Conservation (phyloP, 2,113 vertebrate genomes). For the Hiodon tergisus region DNA sequence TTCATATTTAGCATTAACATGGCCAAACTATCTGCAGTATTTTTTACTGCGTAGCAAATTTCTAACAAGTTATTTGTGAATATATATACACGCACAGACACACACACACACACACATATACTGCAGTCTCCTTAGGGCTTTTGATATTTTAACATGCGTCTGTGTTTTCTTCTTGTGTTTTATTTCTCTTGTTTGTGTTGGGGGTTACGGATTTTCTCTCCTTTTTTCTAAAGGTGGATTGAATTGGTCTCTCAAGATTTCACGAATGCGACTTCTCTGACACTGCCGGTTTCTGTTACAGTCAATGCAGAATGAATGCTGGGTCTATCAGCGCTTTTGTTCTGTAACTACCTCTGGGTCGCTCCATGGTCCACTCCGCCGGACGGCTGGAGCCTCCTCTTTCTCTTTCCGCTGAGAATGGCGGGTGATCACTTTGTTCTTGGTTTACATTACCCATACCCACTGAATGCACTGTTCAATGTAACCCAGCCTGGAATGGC, state of each 20-base stretch:
- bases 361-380: slow-evolving; percentile 51
- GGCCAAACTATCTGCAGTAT: not conserved
- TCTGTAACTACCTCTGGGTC: slow-evolving; percentile 76
- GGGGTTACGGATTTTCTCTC: not conserved
- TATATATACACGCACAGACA: too few relatives aligned
- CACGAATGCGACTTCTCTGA: slow-evolving; percentile 1
- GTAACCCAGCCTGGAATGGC: not conserved
- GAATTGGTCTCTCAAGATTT: not conserved
- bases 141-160: not conserved
- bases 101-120: too few relatives aligned
- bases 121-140: too few relatives aligned
- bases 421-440: slow-evolving; percentile 9
- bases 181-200: not conserved
- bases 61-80: too few relatives aligned
- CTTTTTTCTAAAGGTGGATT: not conserved
- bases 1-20: not conserved
- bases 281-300: slow-evolving; percentile 14
- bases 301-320: slow-evolving; percentile 13
- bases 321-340: slow-evolving; percentile 32
- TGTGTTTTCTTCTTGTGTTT: not conserved
- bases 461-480: not conserved
- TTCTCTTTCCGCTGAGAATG: not conserved
- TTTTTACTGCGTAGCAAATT: not conserved
- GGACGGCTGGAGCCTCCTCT: slow-evolving; percentile 48
- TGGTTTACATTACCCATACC: not conserved